Evolutionary conservation across 2,797 vertebrate species (phyloP), one percentile per base, ranked within the genome.

Genomic region (Leptatherina wallacei): DNA sequence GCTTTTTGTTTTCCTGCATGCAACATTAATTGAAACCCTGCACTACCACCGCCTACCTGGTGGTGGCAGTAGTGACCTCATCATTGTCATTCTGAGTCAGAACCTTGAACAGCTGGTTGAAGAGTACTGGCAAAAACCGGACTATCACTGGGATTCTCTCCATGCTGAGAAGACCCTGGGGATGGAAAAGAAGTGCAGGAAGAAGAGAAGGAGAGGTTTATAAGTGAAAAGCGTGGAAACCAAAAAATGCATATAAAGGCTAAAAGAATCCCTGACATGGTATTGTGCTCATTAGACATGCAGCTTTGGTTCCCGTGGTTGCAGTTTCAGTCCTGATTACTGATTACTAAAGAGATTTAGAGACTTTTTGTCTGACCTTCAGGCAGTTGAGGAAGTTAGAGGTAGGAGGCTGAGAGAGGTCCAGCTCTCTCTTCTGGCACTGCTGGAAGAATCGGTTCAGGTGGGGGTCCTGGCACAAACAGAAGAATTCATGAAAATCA

Each of bases 31-130:
- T 22, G n/a, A 22, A 2, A 2, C 9, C 38, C n/a, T 79, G 66
- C 22, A 85, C 40, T 82, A 73, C 82, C 72, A 20, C 24, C 33
- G 9, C 75, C 76, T 95, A 99, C 98, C 98, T 98, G 88, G 95
- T 96, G 91, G 96, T 94, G 80, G 95, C 88, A 70, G 94, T 94
- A 61, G 94, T 94, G 85, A 98, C 95, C 57, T 98, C 96, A 27
- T 98, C 98, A 1, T 96, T 94, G 54, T 95, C 95, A 64, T 96
- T 98, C 88, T 98, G 95, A 69, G 96, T 96, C 77, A 99, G 94
- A 88, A 98, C 96, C 92, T 96, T 95, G 87, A 99, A 96, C 69
- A 99, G 96, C 49, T 99, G 98, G 94, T 99, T 99, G 85, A 99
- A 94, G 78, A 99, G 95, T 72, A 99, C 84, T 27, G 98, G 98